Evolutionary conservation across 2,797 vertebrate species (phyloP).

Genomic region (Micropoecilia bifurca): DNA sequence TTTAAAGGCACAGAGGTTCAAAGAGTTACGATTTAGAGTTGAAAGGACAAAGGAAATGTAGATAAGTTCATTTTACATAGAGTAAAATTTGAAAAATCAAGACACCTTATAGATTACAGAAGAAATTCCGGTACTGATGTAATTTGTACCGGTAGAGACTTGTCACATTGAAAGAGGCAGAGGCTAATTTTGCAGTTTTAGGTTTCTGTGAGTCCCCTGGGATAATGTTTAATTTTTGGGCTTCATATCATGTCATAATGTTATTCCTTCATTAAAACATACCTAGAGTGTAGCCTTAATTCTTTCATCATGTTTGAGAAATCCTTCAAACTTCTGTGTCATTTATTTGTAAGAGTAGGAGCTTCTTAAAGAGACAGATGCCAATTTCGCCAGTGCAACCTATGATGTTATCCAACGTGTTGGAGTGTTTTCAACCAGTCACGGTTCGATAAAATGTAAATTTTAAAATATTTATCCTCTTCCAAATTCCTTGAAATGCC

Average conservation of each 20-base stretch:
- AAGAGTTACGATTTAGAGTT: neutral
- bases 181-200: neutral
- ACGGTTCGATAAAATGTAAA: neutral
- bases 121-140: neutral
- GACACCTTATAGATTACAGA: neutral
- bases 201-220: neutral
- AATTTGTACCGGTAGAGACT: slow-evolving; percentile 36
- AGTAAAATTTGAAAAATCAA: neutral
- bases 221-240: neutral
- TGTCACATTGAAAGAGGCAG: neutral
- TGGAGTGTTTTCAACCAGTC: neutral
- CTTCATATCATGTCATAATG: too few species aligned
- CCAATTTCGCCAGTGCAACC: neutral
- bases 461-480: too few species aligned
- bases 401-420: neutral
- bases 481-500: neutral
- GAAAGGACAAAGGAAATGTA: neutral
- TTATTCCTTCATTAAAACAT: too few species aligned
- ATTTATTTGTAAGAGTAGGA: too few species aligned
- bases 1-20: neutral
- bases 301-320: too few species aligned
- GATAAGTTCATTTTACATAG: neutral
- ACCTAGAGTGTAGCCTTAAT: too few species aligned
- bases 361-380: too few species aligned
- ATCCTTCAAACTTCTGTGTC: too few species aligned